Evolutionary conservation across 2,888 invertebrate genomes (phyloP).

Genomic region (Pilophorus perplexus): DNA sequence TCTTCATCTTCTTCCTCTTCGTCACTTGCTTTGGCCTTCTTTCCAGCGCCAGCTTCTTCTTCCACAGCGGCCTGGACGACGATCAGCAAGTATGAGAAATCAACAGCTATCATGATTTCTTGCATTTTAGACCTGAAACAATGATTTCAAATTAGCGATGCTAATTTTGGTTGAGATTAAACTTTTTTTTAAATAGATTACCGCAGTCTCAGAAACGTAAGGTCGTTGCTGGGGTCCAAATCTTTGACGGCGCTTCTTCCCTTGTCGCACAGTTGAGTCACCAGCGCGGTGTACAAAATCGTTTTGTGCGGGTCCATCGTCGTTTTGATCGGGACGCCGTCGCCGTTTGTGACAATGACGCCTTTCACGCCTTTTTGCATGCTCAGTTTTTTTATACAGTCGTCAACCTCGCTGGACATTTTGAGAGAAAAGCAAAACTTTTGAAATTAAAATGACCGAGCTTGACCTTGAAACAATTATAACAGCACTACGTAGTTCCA

Average conservation of each 20-base stretch:
- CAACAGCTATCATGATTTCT: slow-evolving; percentile 95
- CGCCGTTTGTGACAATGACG: slow-evolving; percentile 33
- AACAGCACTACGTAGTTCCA: too few species aligned
- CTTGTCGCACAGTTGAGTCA: slow-evolving; percentile 86
- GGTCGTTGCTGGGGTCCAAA: slow-evolving; percentile 89
- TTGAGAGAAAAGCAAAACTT: too few species aligned
- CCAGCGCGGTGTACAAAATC: slow-evolving; percentile 89
- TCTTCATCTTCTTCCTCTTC: slow-evolving; percentile 31
- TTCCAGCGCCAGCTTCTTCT: slow-evolving; percentile 16
- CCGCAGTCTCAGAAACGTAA: slow-evolving; percentile 88
- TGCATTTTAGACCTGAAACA: too few species aligned
- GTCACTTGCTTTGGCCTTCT: slow-evolving; percentile 25
- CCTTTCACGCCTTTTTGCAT: slow-evolving; percentile 38
- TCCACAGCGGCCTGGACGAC: slow-evolving; percentile 34
- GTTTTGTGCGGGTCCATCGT: slow-evolving; percentile 92
- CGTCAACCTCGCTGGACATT: slow-evolving; percentile 33
- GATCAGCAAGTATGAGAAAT: slow-evolving; percentile 27
- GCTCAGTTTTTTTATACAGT: slow-evolving; percentile 31
- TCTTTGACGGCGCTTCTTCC: slow-evolving; percentile 88
- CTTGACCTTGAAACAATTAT: not conserved
- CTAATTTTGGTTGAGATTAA: too few species aligned
- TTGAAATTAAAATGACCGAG: not conserved
- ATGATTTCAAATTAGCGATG: too few species aligned
- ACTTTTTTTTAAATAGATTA: too few species aligned
- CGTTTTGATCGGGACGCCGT: slow-evolving; percentile 83